Conservation (phyloP, 2,888 invertebrate genomes). For the Meandrusa payeni region DNA sequence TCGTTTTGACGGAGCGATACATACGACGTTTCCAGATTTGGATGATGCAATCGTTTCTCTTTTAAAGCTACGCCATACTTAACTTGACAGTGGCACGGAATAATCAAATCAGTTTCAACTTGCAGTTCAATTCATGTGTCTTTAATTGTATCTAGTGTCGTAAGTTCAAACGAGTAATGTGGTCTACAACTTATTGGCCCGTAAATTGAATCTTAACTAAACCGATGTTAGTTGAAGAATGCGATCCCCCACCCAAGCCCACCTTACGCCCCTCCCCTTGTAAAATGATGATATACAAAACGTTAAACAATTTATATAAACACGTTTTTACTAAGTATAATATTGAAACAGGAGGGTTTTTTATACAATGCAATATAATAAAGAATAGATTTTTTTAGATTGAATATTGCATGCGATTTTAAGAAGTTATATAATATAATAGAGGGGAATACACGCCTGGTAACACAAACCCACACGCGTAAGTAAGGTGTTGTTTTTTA, state of each 20-base stretch:
- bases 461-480: conserved; percentile 78
- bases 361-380: conserved; percentile 29
- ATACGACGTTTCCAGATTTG: too few relatives aligned
- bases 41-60: too few relatives aligned
- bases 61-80: too few relatives aligned
- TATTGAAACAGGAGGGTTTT: conserved; percentile 13
- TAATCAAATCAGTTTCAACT: conserved; percentile 10
- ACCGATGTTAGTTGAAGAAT: conserved; percentile 13
- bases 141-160: background rate
- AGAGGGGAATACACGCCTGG: conserved; percentile 32
- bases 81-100: too few relatives aligned
- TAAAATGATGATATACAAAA: conserved; percentile 2
- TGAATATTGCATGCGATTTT: conserved; percentile 40
- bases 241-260: background rate
- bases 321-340: conserved; percentile 13
- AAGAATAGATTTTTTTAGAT: conserved; percentile 40
- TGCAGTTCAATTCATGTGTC: background rate
- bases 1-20: too few relatives aligned
- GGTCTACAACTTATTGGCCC: conserved; percentile 9
- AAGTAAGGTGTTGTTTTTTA: conserved; percentile 45
- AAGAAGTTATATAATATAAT: conserved; percentile 34
- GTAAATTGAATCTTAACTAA: conserved; percentile 9
- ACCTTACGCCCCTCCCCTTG: background rate
- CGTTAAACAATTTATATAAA: conserved; percentile 8
- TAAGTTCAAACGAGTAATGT: too few relatives aligned